These are phyloP conservation scores for Pseudomugil tenellus DNA, from an alignment of 2,797 vertebrate genomes.

Conservation along the genomic window DNA sequence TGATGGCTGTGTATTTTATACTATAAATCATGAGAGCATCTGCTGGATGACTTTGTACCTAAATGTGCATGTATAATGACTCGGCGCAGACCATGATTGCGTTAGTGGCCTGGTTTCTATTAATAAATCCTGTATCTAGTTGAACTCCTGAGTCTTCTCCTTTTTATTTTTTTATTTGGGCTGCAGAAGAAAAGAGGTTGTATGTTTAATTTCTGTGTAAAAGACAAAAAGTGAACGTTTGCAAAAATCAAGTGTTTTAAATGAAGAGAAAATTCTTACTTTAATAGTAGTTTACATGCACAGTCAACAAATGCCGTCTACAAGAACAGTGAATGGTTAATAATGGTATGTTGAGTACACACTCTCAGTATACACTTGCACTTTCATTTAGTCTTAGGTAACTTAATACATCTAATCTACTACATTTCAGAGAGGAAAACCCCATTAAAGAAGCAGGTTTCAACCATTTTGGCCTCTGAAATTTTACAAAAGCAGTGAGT, in stretches of 20 bases:
- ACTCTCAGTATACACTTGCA: too few relatives aligned
- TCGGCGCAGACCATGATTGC: conserved; percentile 37
- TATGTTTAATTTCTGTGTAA: background rate
- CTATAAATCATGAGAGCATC: conserved; percentile 50
- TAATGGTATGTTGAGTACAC: background rate
- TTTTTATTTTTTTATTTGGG: background rate
- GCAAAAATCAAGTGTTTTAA: background rate
- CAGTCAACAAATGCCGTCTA: background rate
- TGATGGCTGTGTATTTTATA: conserved; percentile 21
- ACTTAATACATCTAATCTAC: background rate
- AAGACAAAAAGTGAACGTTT: background rate
- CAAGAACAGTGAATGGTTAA: background rate
- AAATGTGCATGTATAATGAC: conserved; percentile 54
- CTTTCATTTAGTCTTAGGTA: background rate
- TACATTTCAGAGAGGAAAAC: background rate
- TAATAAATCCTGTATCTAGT: conserved; percentile 53
- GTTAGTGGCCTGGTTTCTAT: conserved; percentile 67
- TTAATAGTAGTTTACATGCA: too few relatives aligned
- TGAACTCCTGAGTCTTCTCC: conserved; percentile 16
- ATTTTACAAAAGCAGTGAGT: background rate
- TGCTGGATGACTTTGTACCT: conserved; percentile 42
- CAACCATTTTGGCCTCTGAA: background rate
- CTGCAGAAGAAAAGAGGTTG: conserved; percentile 1
- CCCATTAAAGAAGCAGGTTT: background rate
- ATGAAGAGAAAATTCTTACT: background rate